These are phyloP conservation scores for Rhinolophus ferrumequinum DNA, from an alignment of 2,113 vertebrate genomes.

Conservation along the genomic window DNA sequence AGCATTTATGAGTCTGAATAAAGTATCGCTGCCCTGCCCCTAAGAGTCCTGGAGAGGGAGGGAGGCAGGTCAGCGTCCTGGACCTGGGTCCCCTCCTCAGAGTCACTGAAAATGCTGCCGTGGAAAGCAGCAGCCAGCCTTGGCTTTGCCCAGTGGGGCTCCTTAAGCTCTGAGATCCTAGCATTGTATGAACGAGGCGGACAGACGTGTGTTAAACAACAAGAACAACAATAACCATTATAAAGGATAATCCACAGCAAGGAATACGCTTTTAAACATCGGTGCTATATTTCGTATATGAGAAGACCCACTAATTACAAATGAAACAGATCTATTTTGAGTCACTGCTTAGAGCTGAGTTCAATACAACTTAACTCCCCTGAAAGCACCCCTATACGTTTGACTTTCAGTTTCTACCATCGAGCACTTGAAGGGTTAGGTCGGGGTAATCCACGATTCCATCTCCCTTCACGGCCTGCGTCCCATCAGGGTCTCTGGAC, in stretches of 20 bases:
- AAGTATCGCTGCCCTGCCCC: background rate
- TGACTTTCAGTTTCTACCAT: background rate
- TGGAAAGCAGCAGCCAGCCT: background rate
- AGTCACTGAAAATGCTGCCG: background rate
- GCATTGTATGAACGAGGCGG: background rate
- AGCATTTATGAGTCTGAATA: conserved; percentile 29
- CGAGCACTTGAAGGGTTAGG: background rate
- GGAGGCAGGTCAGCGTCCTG: background rate
- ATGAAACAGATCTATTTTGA: background rate
- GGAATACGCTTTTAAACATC: background rate
- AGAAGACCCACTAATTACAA: background rate
- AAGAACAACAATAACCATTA: too few relatives aligned
- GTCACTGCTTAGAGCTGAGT: background rate
- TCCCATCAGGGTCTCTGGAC: too few relatives aligned
- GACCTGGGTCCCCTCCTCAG: background rate
- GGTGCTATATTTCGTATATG: background rate
- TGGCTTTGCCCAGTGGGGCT: background rate
- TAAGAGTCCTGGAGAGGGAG: background rate
- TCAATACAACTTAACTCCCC: conserved; percentile 19
- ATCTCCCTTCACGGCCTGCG: background rate
- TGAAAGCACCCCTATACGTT: background rate
- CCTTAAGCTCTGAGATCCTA: background rate
- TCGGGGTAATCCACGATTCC: background rate
- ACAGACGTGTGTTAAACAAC: background rate
- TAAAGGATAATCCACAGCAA: background rate